Percentiles rank a stretch among this genome's conserved stretches.
Evolutionary conservation across 1,140 invertebrate genomes (phyloP).

Genomic region (Drosophila rufa): DNA sequence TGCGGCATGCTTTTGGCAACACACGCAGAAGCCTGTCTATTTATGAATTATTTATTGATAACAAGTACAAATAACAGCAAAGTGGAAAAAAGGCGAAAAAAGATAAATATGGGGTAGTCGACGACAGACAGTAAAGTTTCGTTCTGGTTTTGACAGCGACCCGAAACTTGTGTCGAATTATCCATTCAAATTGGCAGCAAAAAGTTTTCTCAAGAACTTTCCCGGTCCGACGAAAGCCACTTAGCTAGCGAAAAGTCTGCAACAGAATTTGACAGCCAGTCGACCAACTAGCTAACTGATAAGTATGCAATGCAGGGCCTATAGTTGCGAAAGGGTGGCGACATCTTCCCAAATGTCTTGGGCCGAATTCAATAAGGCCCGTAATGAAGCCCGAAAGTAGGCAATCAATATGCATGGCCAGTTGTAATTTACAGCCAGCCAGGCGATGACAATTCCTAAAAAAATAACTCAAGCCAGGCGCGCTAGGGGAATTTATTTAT

Average conservation of each 20-base stretch:
- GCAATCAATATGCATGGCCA: constrained; percentile 10
- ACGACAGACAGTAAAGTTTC: constrained; percentile 43
- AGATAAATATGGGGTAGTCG: constrained; percentile 10
- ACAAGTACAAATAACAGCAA: constrained; percentile 29
- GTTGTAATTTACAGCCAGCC: background rate
- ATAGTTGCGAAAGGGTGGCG: constrained; percentile 9
- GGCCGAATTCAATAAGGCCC: constrained; percentile 19
- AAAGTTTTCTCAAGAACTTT: constrained; percentile 30
- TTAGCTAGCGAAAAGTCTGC: constrained; percentile 28
- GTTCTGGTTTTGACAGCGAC: constrained; percentile 54
- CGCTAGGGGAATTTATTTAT: background rate
- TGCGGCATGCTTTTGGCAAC: constrained; percentile 47
- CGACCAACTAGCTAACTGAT: constrained; percentile 1
- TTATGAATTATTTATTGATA: constrained; percentile 79
- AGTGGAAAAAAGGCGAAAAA: background rate
- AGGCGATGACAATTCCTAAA: background rate
- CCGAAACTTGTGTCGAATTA: constrained; percentile 56
- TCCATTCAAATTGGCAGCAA: constrained; percentile 32
- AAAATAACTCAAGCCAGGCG: background rate
- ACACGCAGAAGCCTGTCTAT: constrained; percentile 30
- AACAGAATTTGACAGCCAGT: constrained; percentile 18
- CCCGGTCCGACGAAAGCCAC: constrained; percentile 30
- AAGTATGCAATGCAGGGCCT: constrained; percentile 35
- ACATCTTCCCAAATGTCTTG: constrained; percentile 3
- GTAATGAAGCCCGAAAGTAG: constrained; percentile 14